Evolutionary conservation across 2,797 vertebrate genomes (phyloP).

Genomic region (Aphelocoma californica): DNA sequence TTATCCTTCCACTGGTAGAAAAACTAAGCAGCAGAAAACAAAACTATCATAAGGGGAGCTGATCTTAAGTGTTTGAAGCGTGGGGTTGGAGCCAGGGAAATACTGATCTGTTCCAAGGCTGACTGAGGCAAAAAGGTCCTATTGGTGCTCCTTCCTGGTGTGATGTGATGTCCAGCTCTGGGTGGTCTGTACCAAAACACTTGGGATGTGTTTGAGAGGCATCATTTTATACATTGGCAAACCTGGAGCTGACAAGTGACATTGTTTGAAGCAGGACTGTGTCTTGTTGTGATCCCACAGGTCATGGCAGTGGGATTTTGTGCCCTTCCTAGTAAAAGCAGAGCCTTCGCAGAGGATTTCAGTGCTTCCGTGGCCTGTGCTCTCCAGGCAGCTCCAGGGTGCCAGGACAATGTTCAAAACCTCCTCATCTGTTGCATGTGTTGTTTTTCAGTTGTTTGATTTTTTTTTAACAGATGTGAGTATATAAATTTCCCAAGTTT

Average conservation of each 20-base stretch:
- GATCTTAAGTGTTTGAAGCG: fast-evolving
- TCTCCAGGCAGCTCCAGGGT: background rate
- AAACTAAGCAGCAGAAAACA: background rate
- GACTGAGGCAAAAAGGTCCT: background rate
- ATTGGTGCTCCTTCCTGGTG: background rate
- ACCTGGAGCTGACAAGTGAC: background rate
- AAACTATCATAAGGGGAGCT: background rate
- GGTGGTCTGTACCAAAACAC: background rate
- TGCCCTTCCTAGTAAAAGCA: background rate
- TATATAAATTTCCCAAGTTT: background rate
- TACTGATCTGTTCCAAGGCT: background rate
- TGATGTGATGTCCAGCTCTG: background rate
- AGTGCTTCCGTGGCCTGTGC: background rate
- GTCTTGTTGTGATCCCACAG: no score
- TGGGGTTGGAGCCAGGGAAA: background rate
- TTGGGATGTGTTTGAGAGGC: background rate
- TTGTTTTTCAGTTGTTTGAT: background rate
- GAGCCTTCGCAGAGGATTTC: background rate
- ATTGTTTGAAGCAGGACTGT: fast-evolving
- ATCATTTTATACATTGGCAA: background rate
- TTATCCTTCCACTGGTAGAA: background rate
- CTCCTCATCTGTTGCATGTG: background rate
- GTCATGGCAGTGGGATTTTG: background rate
- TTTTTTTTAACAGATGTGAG: background rate
- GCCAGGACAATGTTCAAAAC: background rate